A percentile compares a stretch with the other conserved stretches of the same genome.
Evolutionary conservation across 2,888 invertebrate species (phyloP).

Genomic region (Ectemnius lituratus): DNA sequence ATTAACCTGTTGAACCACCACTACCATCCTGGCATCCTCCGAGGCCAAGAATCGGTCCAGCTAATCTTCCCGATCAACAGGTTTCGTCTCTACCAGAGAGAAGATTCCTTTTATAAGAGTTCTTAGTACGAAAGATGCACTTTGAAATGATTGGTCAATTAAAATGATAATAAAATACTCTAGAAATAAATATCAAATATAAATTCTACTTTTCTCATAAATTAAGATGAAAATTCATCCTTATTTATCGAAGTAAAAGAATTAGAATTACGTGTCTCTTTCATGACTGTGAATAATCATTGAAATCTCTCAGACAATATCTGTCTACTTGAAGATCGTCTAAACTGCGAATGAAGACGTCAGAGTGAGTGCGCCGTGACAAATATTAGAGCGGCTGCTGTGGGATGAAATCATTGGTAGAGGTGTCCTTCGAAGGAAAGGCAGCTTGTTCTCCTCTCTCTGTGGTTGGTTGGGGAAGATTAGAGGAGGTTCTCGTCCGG

Average conservation of each 20-base stretch:
- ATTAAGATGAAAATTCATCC: neutral
- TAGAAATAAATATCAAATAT: no score
- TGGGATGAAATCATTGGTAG: conserved; percentile 34
- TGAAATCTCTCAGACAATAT: no score
- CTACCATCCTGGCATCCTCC: conserved; percentile 31
- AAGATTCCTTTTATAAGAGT: no score
- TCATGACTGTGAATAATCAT: no score
- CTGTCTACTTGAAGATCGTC: no score
- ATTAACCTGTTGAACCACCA: conserved; percentile 61
- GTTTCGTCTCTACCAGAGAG: conserved; percentile 46
- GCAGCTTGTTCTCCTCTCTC: conserved; percentile 19
- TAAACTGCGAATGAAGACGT: conserved; percentile 26
- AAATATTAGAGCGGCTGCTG: conserved; percentile 47
- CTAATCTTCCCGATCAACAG: conserved; percentile 61
- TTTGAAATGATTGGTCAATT: no score
- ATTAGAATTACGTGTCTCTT: no score
- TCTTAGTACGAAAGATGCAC: no score
- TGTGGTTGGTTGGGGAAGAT: conserved; percentile 43
- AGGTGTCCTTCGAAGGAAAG: conserved; percentile 24
- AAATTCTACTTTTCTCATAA: conserved; percentile 10
- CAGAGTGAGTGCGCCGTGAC: conserved; percentile 29
- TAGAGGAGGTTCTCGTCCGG: conserved; percentile 62
- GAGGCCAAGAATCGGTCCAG: conserved; percentile 52
- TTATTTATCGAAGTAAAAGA: no score
- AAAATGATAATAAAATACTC: no score